phyloP scores from a whole-genome alignment of 2,113 vertebrate genomes.

The Bombycilla garrulus region DNA sequence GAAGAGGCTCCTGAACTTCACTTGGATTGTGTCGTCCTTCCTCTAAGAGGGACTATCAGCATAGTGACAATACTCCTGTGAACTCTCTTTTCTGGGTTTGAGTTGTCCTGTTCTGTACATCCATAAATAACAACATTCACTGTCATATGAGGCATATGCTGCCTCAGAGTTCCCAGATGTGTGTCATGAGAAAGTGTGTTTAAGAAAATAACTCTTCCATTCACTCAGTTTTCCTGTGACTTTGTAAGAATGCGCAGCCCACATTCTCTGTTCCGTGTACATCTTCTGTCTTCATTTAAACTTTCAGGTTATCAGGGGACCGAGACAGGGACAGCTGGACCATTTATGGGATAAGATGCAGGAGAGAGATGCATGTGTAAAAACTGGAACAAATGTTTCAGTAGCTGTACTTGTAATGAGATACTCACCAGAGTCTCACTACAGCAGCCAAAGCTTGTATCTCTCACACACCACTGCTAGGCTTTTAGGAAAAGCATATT shows the following conservation, averaged over 20 bases:
- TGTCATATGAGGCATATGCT: not conserved
- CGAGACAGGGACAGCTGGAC: not conserved
- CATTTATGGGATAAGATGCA: not conserved
- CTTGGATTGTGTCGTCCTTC: not conserved
- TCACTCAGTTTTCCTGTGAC: not conserved
- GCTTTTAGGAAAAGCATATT: not conserved
- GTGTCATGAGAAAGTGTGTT: not conserved
- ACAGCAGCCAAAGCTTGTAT: not conserved
- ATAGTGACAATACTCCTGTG: not conserved
- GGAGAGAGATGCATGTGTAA: not conserved
- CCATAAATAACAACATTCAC: not conserved
- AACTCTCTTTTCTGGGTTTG: not conserved
- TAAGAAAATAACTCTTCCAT: not conserved
- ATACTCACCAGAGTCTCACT: not conserved
- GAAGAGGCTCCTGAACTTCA: not conserved
- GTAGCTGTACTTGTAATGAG: not conserved
- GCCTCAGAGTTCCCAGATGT: not conserved
- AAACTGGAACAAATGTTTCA: not conserved
- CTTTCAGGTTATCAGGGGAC: not conserved
- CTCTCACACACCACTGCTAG: not conserved
- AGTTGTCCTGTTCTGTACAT: not conserved
- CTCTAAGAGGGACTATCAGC: too few species aligned
- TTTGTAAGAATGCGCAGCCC: not conserved
- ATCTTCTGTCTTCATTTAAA: not conserved
- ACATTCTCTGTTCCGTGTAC: rapidly evolving